Evolutionary conservation across 2,113 vertebrate species (phyloP), one percentile per base, ranked within the genome.

Genomic region (Leptocoma aspasia): DNA sequence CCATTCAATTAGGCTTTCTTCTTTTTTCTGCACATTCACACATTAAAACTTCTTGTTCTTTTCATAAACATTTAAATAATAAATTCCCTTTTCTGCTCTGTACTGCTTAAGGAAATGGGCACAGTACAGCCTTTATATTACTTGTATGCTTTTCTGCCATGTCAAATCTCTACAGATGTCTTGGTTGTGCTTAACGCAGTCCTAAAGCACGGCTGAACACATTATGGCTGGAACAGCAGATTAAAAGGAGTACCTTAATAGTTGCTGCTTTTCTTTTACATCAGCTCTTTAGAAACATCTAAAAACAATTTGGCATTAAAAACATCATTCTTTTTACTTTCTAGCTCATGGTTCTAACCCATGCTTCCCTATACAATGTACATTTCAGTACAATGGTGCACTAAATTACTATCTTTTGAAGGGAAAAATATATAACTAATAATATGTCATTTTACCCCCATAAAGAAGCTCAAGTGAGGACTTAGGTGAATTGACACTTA

Each of bases 1-100:
- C 30, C 15, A 69, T 68, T 92, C 73, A 91, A 15, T 88, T 79
- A 91, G 15, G 52, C 81, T 68, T 89, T 90, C 63, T 69, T 86
- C 35, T 78, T 84, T 86, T 68, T 85, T 28, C 73, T n/a, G 42
- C 54, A n/a, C 52, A 5, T 86, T 95, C 93, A 91, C 60, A 79
- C 91, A 75, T 94, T 86, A 92, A 89, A 89, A 75, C 44, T 86
- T 66, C 80, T 90, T 82, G 66, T 77, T 73, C 89, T 95, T 95
- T 75, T 86, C 81, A 92, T 82, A 94, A 94, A 92, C 82, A 90
- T 65, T 92, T 96, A 90, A 96, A 96, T 94, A 96, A 96, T 93
- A 95, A 94, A 94, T 95, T 87, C 53, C 61, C 69, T 87, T 85
- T 82, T 89, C 75, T 89, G 44, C 63, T 89, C 86, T 64, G 26